Evolutionary conservation across 2,888 invertebrate species (phyloP), one percentile per base, ranked within the genome.

Genomic region (Polymixis lichenea): DNA sequence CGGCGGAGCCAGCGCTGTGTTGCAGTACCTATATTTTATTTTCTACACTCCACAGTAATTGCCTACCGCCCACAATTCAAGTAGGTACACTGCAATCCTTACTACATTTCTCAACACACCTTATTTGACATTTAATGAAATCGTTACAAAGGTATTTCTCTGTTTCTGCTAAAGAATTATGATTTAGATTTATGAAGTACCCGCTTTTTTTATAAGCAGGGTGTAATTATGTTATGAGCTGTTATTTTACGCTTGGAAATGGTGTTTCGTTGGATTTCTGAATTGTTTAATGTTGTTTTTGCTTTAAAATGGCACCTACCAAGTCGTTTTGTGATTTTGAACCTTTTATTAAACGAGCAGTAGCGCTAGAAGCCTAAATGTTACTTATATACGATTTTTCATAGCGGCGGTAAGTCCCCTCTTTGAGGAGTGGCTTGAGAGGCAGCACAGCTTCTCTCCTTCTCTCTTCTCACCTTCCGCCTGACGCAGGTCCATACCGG

Each of bases 1-100:
- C 3, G 64, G 11, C 64, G 53, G 46, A 65, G 51, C 53, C 22
- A 70, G 55, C 49, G 64, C 38, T 66, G 71, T 64, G 60, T 72
- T 56, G 67, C 46, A 86, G 76, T 79, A 46, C 43, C 43, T 46
- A 81, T 75, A 78, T 75, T 81, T 84, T 81, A 81, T 79, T 84
- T 84, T 60, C 73, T 51, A 75, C 78, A 82, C 76, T 82, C 78
- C 66, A 61, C 77, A 60, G 75, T 87, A 88, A 88, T 87, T 87
- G 75, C 88, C 82, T 70, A 86, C 76, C 76, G 72, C 46, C 65
- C 77, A 74, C 84, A 67, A 78, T 78, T 77, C 78, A 78, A 76
- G 75, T 53, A 67, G 11, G 32, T 53, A 71, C 68, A 71, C 70
- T 85, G 80, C 78, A 77, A 80, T 84, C 80, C 72, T 80, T 79